phyloP scores from a whole-genome alignment of 35 echinoderm and acorn worm genomes.

The Patiria miniata region DNA sequence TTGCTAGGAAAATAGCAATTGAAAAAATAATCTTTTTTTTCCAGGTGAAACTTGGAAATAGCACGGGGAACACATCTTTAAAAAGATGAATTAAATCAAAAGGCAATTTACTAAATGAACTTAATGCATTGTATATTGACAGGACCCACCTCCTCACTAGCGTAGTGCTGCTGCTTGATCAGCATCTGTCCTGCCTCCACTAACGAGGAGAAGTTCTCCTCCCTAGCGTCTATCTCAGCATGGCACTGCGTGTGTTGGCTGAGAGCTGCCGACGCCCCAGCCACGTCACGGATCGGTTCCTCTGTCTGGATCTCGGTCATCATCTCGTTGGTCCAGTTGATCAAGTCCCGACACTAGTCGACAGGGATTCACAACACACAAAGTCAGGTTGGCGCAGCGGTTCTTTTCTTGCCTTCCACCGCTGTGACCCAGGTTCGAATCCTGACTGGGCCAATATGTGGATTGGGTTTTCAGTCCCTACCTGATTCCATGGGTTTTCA shows the following conservation, averaged over 20 bases:
- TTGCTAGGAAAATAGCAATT: no score
- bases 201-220: constrained; percentile 88
- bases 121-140: no score
- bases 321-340: constrained; percentile 66
- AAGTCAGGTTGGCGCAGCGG: no score
- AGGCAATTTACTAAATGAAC: no score
- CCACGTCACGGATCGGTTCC: constrained; percentile 54
- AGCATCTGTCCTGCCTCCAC: constrained; percentile 85
- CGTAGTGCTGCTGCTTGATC: constrained; percentile 83
- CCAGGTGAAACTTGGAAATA: no score
- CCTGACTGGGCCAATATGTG: no score
- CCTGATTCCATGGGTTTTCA: no score
- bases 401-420: no score
- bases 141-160: constrained; percentile 72
- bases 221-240: constrained; percentile 81
- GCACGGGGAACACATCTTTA: no score
- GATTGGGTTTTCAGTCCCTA: no score
- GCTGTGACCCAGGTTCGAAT: neutral
- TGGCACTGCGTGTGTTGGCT: constrained; percentile 63
- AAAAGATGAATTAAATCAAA: no score
- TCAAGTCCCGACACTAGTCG: constrained; percentile 75
- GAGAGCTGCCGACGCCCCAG: constrained; percentile 39
- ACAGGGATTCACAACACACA: neutral
- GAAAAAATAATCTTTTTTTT: no score
- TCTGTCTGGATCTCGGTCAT: constrained; percentile 71